Conservation (phyloP, 2,797 vertebrate species). For the Pseudomugil gertrudae region DNA sequence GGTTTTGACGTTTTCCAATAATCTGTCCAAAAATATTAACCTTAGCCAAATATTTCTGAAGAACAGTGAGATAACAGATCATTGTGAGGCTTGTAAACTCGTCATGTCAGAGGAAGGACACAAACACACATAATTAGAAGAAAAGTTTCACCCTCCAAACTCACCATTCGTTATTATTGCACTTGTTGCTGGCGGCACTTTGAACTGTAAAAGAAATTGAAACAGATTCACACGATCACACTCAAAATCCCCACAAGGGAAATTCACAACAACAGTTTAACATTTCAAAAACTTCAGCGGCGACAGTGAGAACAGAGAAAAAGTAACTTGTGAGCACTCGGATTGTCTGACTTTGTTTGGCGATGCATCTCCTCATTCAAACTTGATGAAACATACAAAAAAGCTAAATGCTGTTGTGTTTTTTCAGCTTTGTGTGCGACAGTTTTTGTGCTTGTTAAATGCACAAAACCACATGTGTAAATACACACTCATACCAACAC, state of each 20-base stretch:
- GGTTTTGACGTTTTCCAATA: background rate
- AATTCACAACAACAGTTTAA: slow-evolving; percentile 17
- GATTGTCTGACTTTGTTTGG: slow-evolving; percentile 18
- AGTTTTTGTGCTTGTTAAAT: slow-evolving; percentile 21
- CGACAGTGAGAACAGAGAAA: slow-evolving; percentile 22
- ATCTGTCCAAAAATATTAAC: background rate
- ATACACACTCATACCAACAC: slow-evolving; percentile 6
- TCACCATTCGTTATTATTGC: slow-evolving; percentile 99
- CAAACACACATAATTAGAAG: background rate
- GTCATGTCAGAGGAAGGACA: background rate
- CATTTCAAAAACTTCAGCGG: slow-evolving; percentile 11
- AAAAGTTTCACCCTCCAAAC: slow-evolving; percentile 45
- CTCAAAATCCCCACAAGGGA: slow-evolving; percentile 11
- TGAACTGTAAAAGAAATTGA: slow-evolving; percentile 85
- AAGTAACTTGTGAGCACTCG: slow-evolving; percentile 1
- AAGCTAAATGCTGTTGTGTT: slow-evolving; percentile 15
- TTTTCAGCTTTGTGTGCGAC: slow-evolving; percentile 27
- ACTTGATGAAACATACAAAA: slow-evolving; percentile 16
- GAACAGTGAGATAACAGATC: background rate
- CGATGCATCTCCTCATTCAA: slow-evolving; percentile 15
- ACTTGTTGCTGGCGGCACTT: slow-evolving; percentile 95
- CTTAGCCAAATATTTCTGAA: background rate
- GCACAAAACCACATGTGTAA: background rate
- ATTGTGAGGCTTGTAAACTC: background rate
- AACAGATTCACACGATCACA: slow-evolving; percentile 24